Conservation (phyloP, 2,888 invertebrate genomes). For the Globia sparganii region DNA sequence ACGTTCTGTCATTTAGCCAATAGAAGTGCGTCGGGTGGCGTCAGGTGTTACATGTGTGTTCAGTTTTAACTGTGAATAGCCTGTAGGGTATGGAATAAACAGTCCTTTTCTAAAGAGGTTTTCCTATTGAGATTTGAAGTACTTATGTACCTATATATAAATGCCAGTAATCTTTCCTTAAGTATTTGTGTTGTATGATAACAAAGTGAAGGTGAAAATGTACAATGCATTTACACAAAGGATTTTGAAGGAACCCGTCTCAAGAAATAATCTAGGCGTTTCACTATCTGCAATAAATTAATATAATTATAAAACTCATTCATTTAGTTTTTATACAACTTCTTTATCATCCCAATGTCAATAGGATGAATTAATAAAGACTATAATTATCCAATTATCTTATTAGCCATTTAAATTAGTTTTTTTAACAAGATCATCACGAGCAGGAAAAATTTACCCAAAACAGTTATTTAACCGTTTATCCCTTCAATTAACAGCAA, state of each 20-base stretch:
- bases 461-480: background rate
- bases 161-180: conserved; percentile 1
- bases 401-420: background rate
- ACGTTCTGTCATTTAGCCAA: background rate
- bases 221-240: conserved; percentile 17
- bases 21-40: background rate
- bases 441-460: background rate
- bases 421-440: background rate
- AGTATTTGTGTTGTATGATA: conserved; percentile 37
- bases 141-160: background rate
- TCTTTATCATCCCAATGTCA: conserved; percentile 14
- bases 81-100: background rate
- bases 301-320: background rate
- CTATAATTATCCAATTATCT: too few species aligned
- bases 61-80: background rate
- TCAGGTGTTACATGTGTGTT: background rate
- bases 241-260: background rate
- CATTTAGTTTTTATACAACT: background rate
- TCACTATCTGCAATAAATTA: background rate
- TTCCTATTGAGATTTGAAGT: conserved; percentile 22
- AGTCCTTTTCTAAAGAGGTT: conserved; percentile 6
- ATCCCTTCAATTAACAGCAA: background rate
- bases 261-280: background rate
- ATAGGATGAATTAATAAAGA: background rate
- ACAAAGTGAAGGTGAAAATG: conserved; percentile 24